Evolutionary conservation across 2,888 invertebrate genomes (phyloP).

Genomic region (Rosalia funebris): DNA sequence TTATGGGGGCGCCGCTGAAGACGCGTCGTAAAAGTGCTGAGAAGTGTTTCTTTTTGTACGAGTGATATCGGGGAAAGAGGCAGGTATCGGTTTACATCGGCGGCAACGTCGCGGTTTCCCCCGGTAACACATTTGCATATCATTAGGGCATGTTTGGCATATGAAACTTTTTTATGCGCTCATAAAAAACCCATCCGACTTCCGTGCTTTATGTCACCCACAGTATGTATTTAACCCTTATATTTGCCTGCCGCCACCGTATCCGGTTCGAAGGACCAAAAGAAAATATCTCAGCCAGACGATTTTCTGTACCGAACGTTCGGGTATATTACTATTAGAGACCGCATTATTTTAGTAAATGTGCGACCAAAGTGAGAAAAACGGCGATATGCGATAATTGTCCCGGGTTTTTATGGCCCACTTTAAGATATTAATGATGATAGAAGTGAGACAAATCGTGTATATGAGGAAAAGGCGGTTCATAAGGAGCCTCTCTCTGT

Average conservation of each 20-base stretch:
- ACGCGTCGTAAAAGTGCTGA: constrained; percentile 13
- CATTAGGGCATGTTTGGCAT: constrained; percentile 7
- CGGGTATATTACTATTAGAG: neutral
- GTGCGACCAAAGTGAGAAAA: constrained; percentile 22
- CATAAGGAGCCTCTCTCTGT: constrained; percentile 3
- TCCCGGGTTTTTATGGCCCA: constrained; percentile 39
- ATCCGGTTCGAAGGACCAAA: neutral
- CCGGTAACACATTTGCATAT: constrained; percentile 18
- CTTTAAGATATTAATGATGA: constrained; percentile 41
- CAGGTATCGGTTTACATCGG: constrained; percentile 18
- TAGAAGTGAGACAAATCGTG: constrained; percentile 34
- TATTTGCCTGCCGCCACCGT: neutral
- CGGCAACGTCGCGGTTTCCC: neutral
- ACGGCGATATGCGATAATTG: constrained; percentile 38
- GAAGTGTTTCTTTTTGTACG: constrained; percentile 7
- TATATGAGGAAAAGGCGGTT: constrained; percentile 21
- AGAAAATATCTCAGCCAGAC: neutral
- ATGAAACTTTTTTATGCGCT: neutral
- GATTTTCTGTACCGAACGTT: neutral
- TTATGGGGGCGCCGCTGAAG: constrained; percentile 27
- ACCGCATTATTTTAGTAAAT: constrained; percentile 12
- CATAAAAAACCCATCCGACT: neutral
- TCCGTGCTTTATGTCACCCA: neutral
- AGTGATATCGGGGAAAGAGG: constrained; percentile 11
- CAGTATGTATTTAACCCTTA: neutral